Base-by-base conservation (phyloP, 2,113 vertebrate species). In the Colistium nudipinnis region DNA sequence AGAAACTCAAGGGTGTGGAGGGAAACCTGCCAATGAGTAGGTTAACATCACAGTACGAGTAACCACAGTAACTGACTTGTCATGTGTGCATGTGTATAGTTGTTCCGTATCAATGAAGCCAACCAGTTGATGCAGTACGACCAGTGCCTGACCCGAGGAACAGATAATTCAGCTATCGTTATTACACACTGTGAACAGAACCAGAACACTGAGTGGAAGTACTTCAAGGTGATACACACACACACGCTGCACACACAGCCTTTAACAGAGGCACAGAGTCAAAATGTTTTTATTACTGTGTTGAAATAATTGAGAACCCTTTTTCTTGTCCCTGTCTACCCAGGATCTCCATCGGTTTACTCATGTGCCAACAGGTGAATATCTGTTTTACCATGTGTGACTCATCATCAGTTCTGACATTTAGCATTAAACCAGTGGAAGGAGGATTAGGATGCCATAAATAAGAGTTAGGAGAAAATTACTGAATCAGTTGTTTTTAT, bases 101-200 rank as follows among this genome's bases (percentile, higher is more conserved):
- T 99, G 80, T 99, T 99, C 90, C 93, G 98, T 81, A 96, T 99
- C 80, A 99, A 99, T 10, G 95, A 99, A 85, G 98, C 95, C 2
- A 96, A 96, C 87, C 98, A 99, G 78, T 85, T 99, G 69, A 99
- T 99, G 96, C 98, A 99, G 70, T 98, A 99, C 0, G 97, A 98
- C 82, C 98, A 99, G 84, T 99, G 98, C 87, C 89, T 99, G 88
- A 95, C 94, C 16, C 95, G 90, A 85, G 95, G 94, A 35, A 4
- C 78, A 0, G 96, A 98, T 71, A 96, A 94, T 52, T 92, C 94
- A 9, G 93, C 94, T 41, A 76, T 98, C 61, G 93, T 95, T 87
- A 93, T 99, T 65, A 97, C 94, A 35, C 98, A 98, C 82, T 99
- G 97, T 82, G 96, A 94, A 56, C 89, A 94, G 69, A 96, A 96